phyloP scores from a whole-genome alignment of 2,797 vertebrate species.

The Gallinago nigripennis region DNA sequence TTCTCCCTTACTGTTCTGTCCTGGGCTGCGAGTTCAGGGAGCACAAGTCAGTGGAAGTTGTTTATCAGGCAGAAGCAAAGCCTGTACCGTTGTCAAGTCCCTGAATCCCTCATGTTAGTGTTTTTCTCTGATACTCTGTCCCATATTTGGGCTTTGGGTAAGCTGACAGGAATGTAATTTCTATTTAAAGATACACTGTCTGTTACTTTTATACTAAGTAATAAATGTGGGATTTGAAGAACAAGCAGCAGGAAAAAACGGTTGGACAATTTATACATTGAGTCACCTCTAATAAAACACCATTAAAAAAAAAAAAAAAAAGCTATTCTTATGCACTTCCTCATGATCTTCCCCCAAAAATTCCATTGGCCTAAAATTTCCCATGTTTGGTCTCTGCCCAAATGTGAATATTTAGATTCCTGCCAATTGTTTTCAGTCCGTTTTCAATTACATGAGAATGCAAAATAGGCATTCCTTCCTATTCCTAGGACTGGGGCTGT shows the following conservation, averaged over 20 bases:
- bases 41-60: neutral
- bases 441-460: constrained; percentile 53
- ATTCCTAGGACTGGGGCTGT: neutral
- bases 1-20: neutral
- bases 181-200: constrained; percentile 57
- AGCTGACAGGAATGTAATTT: constrained; percentile 56
- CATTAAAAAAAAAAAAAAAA: neutral
- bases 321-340: neutral
- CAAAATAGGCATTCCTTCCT: constrained; percentile 58
- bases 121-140: constrained; percentile 38
- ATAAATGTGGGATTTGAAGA: constrained; percentile 21
- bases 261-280: neutral
- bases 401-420: constrained; percentile 36
- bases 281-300: constrained; percentile 23
- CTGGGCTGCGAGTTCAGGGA: neutral
- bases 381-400: constrained; percentile 36
- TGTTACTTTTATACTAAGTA: constrained; percentile 42
- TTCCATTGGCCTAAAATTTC: neutral
- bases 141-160: constrained; percentile 57
- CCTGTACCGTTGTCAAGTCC: neutral
- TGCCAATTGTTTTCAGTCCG: constrained; percentile 49
- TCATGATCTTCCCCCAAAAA: neutral
- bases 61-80: constrained; percentile 37
- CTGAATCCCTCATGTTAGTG: constrained; percentile 31
- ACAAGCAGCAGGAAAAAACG: neutral